A percentile compares a stretch with the other conserved stretches of the same genome.
phyloP scores from a whole-genome alignment of 2,113 vertebrate genomes.

The Peucedramus taeniatus region DNA sequence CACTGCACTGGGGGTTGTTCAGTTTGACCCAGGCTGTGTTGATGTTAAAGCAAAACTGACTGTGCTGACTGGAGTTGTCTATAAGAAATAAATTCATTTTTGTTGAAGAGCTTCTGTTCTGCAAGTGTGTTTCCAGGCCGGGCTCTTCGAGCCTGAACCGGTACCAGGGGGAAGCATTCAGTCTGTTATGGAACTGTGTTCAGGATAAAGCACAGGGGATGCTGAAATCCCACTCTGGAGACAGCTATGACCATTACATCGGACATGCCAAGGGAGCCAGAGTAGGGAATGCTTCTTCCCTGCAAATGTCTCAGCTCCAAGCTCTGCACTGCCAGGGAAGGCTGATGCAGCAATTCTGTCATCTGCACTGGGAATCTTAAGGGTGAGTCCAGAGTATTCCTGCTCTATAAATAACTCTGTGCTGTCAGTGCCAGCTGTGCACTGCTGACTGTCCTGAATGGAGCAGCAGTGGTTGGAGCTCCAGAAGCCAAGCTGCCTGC shows the following conservation, averaged over 20 bases:
- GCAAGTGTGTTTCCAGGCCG: rapidly evolving
- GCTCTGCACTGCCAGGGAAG: neutral
- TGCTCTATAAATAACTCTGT: neutral
- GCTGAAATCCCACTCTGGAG: neutral
- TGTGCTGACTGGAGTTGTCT: slow-evolving; percentile 64
- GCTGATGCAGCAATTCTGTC: neutral
- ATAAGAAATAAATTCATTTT: slow-evolving; percentile 70
- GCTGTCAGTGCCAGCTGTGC: neutral
- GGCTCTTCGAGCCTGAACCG: rapidly evolving
- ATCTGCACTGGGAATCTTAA: neutral
- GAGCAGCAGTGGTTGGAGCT: neutral
- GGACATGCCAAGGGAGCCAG: neutral
- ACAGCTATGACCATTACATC: neutral
- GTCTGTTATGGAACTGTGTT: rapidly evolving
- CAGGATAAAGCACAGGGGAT: neutral
- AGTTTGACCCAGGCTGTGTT: slow-evolving; percentile 53
- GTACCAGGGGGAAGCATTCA: rapidly evolving
- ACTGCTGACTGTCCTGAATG: neutral
- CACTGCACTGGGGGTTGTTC: slow-evolving; percentile 44
- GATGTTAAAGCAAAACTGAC: slow-evolving; percentile 61
- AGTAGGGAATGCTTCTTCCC: neutral
- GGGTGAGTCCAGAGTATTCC: neutral
- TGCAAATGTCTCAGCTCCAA: neutral
- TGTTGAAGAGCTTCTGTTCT: slow-evolving; percentile 54
- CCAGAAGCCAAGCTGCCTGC: neutral